These are phyloP conservation scores for Colostygia pectinataria DNA, from an alignment of 2,888 invertebrate species.

Conservation along the genomic window DNA sequence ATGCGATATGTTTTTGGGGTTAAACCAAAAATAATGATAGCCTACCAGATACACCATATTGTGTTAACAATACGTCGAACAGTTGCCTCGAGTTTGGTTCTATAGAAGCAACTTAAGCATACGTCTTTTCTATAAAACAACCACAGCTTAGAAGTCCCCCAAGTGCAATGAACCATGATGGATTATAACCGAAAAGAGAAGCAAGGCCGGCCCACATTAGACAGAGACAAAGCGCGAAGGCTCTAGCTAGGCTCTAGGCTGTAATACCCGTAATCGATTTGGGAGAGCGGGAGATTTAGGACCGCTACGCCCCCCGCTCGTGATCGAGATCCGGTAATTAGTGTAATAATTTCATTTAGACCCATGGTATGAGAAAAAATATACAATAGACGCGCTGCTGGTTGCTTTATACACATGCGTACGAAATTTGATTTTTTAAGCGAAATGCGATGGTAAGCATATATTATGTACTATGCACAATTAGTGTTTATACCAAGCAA, in stretches of 20 bases:
- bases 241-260: constrained; percentile 55
- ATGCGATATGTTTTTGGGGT: constrained; percentile 41
- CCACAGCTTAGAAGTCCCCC: constrained; percentile 47
- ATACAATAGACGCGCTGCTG: neutral
- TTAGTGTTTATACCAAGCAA: no score
- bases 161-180: constrained; percentile 72
- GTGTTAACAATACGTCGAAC: neutral
- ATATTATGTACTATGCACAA: no score
- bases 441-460: neutral
- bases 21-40: constrained; percentile 14
- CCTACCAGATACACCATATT: constrained; percentile 38
- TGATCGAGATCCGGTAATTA: constrained; percentile 75
- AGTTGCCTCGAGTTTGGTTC: neutral
- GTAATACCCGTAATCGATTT: constrained; percentile 76
- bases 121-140: constrained; percentile 34
- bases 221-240: constrained; percentile 72
- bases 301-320: constrained; percentile 67
- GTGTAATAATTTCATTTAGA: constrained; percentile 76
- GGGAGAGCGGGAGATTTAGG: constrained; percentile 71
- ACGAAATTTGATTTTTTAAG: no score
- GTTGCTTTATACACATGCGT: no score
- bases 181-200: constrained; percentile 71
- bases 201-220: constrained; percentile 71
- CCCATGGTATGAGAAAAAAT: constrained; percentile 32
- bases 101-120: constrained; percentile 17